Evolutionary conservation across 1,140 invertebrate genomes (phyloP).

Genomic region (Chironomus tepperi): DNA sequence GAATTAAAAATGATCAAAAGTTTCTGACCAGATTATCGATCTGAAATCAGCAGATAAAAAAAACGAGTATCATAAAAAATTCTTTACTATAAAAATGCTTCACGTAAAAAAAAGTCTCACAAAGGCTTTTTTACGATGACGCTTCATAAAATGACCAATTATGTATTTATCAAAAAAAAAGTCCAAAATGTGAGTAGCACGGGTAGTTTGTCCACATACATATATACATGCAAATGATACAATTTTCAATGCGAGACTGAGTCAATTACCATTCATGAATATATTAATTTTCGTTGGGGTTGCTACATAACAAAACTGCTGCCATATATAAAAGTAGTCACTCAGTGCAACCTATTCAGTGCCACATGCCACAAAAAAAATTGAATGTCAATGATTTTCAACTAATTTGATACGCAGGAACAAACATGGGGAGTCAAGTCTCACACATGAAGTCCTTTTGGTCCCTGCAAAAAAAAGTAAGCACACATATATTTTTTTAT

Average conservation of each 20-base stretch:
- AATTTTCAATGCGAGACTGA: slow-evolving; percentile 1
- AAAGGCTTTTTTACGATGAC: background rate
- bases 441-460: too few relatives aligned
- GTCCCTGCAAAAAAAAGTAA: background rate
- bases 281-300: background rate
- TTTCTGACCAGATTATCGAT: too few relatives aligned
- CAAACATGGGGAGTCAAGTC: too few relatives aligned
- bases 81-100: too few relatives aligned
- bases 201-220: background rate
- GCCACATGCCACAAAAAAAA: too few relatives aligned
- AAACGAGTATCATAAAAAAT: too few relatives aligned
- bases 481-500: background rate
- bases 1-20: too few relatives aligned
- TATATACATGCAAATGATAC: background rate
- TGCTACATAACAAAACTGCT: too few relatives aligned
- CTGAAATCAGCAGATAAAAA: too few relatives aligned
- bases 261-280: slow-evolving; percentile 13
- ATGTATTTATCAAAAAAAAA: background rate
- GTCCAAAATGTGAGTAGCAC: background rate
- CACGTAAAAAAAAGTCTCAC: too few relatives aligned
- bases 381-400: background rate
- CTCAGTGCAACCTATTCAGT: too few relatives aligned
- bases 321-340: too few relatives aligned
- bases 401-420: background rate
- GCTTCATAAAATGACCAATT: background rate